Conservation (phyloP, 2,888 invertebrate species). For the Rhamnusium bicolor region DNA sequence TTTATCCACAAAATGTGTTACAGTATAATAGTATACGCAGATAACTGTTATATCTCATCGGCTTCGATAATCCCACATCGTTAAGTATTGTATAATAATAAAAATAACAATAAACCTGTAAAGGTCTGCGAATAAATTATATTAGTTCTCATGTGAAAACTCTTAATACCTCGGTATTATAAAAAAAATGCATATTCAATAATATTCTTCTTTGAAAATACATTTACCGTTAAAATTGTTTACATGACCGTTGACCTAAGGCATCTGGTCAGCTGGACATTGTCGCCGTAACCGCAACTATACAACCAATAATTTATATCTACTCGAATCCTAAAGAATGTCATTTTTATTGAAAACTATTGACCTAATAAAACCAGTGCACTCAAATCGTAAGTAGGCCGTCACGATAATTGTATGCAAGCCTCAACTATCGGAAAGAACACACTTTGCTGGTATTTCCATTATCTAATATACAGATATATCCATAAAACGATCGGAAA, state of each 20-base stretch:
- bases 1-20: not conserved
- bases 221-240: slow-evolving; percentile 52
- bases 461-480: not conserved
- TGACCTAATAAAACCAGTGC: slow-evolving; percentile 7
- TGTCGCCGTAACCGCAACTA: slow-evolving; percentile 37
- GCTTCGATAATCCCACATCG: not conserved
- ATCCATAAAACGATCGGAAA: not conserved
- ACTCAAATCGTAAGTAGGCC: not conserved
- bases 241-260: slow-evolving; percentile 56
- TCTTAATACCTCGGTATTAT: not conserved
- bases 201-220: slow-evolving; percentile 35
- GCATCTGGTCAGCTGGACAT: slow-evolving; percentile 52
- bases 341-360: slow-evolving; percentile 6
- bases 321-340: slow-evolving; percentile 8
- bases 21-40: not conserved
- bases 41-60: not conserved
- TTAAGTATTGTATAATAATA: not conserved
- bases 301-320: slow-evolving; percentile 34
- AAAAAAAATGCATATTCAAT: slow-evolving; percentile 35
- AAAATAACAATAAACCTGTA: slow-evolving; percentile 1
- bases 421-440: not conserved
- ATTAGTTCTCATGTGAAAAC: slow-evolving; percentile 7
- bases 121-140: slow-evolving; percentile 6
- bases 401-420: not conserved
- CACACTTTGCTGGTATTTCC: not conserved